phyloP scores from a whole-genome alignment of 2,797 vertebrate species.

The Geotrypetes seraphini region DNA sequence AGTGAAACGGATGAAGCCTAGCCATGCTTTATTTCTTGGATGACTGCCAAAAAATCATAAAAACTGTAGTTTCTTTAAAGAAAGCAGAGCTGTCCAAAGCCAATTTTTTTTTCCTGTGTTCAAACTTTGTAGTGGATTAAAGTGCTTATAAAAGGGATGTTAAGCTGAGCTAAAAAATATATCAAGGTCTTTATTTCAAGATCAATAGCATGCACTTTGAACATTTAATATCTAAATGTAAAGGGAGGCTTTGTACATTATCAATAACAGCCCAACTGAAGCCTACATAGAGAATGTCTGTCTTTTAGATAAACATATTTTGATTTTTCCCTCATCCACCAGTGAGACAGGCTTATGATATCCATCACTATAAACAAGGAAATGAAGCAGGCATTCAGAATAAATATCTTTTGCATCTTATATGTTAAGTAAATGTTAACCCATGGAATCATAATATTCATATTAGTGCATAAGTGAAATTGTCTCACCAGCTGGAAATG shows the following conservation, averaged over 20 bases:
- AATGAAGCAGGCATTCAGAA: conserved; percentile 23
- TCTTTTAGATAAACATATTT: conserved; percentile 40
- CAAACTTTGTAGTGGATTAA: conserved; percentile 44
- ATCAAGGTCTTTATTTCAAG: conserved; percentile 45
- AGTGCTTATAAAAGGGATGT: conserved; percentile 34
- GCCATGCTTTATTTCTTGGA: conserved; percentile 45
- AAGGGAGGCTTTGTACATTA: conserved; percentile 50
- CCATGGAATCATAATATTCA: too few species aligned
- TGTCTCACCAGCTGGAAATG: too few species aligned
- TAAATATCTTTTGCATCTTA: too few species aligned
- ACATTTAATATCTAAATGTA: conserved; percentile 37
- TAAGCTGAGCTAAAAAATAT: conserved; percentile 36
- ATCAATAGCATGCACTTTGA: conserved; percentile 59
- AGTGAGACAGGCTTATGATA: conserved; percentile 32
- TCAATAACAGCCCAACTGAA: conserved; percentile 39
- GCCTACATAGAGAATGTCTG: conserved; percentile 38
- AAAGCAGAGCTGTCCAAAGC: conserved; percentile 32
- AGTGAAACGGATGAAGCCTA: conserved; percentile 41
- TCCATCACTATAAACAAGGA: conserved; percentile 28
- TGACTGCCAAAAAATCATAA: conserved; percentile 27
- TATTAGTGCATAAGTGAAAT: too few species aligned
- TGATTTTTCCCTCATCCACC: conserved; percentile 40
- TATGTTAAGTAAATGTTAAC: too few species aligned
- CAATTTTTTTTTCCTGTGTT: conserved; percentile 41
- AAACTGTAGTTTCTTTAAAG: conserved; percentile 41